Conservation (phyloP, 2,113 vertebrate genomes). For the Catharus fuscescens region DNA sequence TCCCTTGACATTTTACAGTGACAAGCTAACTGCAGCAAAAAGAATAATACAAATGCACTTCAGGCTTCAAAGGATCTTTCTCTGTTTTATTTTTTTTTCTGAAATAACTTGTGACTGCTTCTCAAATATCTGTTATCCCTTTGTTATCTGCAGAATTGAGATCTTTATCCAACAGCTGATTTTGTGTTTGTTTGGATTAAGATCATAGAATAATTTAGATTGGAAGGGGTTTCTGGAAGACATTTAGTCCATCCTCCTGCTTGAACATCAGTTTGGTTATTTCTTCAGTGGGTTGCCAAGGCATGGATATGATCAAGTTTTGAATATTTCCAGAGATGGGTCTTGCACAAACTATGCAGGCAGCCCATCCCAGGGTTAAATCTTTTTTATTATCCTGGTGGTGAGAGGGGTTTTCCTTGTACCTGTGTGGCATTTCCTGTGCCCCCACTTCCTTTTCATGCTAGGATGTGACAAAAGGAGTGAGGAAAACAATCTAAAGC, state of each 20-base stretch:
- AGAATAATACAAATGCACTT: not conserved
- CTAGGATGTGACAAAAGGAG: no score
- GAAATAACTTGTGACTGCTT: not conserved
- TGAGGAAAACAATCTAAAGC: no score
- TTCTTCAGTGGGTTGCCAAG: not conserved
- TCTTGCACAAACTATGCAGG: not conserved
- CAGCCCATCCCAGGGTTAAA: not conserved
- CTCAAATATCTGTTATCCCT: not conserved
- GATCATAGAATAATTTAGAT: not conserved
- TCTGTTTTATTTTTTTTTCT: not conserved
- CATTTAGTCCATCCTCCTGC: not conserved
- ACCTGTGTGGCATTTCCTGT: not conserved
- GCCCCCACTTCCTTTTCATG: not conserved
- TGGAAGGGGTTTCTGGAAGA: not conserved
- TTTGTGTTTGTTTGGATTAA: not conserved
- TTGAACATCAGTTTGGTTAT: not conserved
- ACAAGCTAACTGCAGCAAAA: not conserved
- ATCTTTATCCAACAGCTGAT: not conserved
- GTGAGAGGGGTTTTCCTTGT: not conserved
- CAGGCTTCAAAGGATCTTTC: not conserved
- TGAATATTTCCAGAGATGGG: not conserved
- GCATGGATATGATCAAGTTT: not conserved
- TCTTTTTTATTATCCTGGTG: not conserved
- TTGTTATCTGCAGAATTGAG: not conserved
- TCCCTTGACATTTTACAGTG: constrained; percentile 20